Evolutionary conservation across 1,140 invertebrate genomes (phyloP).

Genomic region (Solenopsis invicta): DNA sequence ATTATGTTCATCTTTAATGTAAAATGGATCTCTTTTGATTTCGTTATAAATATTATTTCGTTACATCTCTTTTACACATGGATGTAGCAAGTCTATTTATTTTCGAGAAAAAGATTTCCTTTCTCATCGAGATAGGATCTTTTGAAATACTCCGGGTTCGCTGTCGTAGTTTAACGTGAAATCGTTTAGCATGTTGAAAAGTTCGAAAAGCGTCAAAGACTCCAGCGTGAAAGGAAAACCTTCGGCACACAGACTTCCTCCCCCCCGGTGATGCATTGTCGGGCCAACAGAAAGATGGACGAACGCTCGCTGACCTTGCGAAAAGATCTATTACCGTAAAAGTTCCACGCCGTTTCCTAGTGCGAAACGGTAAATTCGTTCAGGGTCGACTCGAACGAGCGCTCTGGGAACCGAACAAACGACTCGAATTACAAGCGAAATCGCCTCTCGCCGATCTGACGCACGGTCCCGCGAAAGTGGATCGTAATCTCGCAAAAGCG

Average conservation of each 20-base stretch:
- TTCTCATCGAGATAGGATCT: not conserved
- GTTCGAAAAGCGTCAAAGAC: conserved; percentile 14
- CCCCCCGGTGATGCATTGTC: conserved; percentile 32
- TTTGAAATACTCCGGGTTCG: not conserved
- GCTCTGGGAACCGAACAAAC: conserved; percentile 51
- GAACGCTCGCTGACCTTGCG: conserved; percentile 48
- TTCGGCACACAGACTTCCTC: not conserved
- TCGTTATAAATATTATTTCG: too few species aligned
- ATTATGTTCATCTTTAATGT: too few species aligned
- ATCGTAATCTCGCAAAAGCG: conserved; percentile 26
- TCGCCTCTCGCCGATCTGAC: conserved; percentile 29
- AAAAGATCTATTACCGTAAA: conserved; percentile 48
- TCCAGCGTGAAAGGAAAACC: not conserved
- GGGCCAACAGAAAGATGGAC: conserved; percentile 29
- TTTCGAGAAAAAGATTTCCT: not conserved
- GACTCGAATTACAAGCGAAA: conserved; percentile 50
- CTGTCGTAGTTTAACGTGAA: conserved; percentile 8
- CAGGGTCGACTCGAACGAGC: conserved; percentile 40
- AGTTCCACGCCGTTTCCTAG: conserved; percentile 46
- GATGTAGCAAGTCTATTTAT: not conserved
- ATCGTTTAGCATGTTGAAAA: conserved; percentile 26
- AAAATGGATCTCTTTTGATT: too few species aligned
- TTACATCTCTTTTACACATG: not conserved
- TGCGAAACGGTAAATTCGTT: conserved; percentile 56
- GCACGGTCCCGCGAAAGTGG: conserved; percentile 7